These are phyloP conservation scores for Ceratina australensis DNA, from an alignment of 1,140 invertebrate species.

Conservation along the genomic window DNA sequence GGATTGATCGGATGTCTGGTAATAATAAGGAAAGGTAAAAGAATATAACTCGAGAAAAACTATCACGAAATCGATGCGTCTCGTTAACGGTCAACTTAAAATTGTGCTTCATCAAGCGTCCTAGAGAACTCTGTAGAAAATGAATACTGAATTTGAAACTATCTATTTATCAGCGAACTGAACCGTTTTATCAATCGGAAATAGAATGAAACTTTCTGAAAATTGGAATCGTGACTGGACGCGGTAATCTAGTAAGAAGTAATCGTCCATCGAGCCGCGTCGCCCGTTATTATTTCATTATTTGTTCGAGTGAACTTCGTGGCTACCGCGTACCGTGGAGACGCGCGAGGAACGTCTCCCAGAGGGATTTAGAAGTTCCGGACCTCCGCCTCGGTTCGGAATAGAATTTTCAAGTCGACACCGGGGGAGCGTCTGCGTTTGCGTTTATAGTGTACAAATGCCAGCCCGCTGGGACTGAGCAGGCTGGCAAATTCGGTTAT, in stretches of 20 bases:
- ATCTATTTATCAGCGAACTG: too few relatives aligned
- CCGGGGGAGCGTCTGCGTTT: neutral
- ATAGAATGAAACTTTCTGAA: neutral
- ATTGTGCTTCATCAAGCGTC: too few relatives aligned
- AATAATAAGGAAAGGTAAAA: too few relatives aligned
- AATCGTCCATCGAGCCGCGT: neutral
- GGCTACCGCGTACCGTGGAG: neutral
- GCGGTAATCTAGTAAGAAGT: neutral
- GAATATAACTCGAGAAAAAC: too few relatives aligned
- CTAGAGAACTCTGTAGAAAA: too few relatives aligned
- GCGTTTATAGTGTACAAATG: neutral
- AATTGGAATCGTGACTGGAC: neutral
- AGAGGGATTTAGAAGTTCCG: neutral
- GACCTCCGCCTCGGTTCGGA: neutral
- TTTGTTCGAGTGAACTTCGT: neutral
- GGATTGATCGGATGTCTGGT: too few relatives aligned
- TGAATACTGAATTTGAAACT: too few relatives aligned
- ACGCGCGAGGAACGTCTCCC: neutral
- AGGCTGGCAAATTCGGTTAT: neutral
- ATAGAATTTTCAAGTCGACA: slow-evolving; percentile 7
- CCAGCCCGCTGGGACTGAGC: too few relatives aligned
- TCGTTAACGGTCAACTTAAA: neutral
- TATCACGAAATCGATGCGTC: too few relatives aligned
- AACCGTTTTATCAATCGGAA: neutral
- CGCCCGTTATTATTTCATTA: neutral